Evolutionary conservation across 37 sponge, comb jelly and placozoan species (phyloP), one percentile per base, ranked within the genome.

Genomic region (Ianthella basta): DNA sequence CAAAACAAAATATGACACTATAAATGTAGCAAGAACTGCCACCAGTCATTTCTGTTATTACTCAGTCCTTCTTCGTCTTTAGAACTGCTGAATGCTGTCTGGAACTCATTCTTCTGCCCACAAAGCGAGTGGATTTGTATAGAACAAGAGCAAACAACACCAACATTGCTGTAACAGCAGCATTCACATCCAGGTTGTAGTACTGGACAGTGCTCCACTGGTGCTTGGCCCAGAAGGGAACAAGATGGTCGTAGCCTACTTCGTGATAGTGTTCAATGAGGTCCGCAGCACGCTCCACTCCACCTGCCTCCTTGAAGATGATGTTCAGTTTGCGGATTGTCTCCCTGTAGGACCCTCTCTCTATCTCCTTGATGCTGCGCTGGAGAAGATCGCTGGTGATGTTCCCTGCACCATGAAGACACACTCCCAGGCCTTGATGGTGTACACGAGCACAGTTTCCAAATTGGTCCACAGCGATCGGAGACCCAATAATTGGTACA

Each of bases 171-270:
- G 53, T 54, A 77, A 77, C 41, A 10, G 83, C 55, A 8, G 35
- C 36, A 41, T 85, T 66, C 69, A 92, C 92, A 82, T 92, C 92
- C n/a, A 79, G 77, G 78, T 92, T 92, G 89, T 92, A 85, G 60
- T 82, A 88, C 73, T 88, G 86, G 21, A 92, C 44, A 80, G 84
- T 85, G 59, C 61, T 92, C 92, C 92, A 92, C 18, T 83, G n/a
- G 61, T 88, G 85, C 86, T 86, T 92, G 59, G 59, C 60, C 55
- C 66, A 88, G 23, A 79, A 81, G 64, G 92, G 92, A 29, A 92
- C 53, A 68, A 88, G 68, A 59, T 92, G 92, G 4, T 72, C 69
- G 56, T 92, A 88, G 60, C 92, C 92, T 14, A 88, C 78, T 16
- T 85, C 86, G 5, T 59, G 82, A 82, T 92, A 88, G 29, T 70